Base-by-base conservation (phyloP, 1,140 invertebrate genomes). In the Ridgeia piscesae region DNA sequence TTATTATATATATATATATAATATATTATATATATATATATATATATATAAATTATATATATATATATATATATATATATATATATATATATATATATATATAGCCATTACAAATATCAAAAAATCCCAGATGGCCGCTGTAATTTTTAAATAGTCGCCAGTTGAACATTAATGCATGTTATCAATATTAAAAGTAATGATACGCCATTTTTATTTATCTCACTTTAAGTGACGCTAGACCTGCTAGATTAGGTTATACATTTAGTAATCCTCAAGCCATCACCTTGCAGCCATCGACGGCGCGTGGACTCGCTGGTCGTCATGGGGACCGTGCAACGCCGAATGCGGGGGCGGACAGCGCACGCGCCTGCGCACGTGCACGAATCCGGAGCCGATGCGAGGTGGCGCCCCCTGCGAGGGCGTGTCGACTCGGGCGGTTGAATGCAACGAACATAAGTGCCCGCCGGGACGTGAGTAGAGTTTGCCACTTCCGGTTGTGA, bases 371-470 rank as follows among this genome's bases (percentile, higher is more conserved):
- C 89, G 89, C 34, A 35, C 34, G 89, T 90, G 89, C 89, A 42
- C 89, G 31, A 34, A 8, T 21, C 89, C 89, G 8, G 6, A 90
- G n/a, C 6, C 89, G 34, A 8, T 31, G n/a, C 6, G 14, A 34
- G 89, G 89, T 42, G 89, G 89, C 34, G 89, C 89, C 14, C 11
- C 89, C 89, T 90, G 89, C 31, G 21, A 2, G 1, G 89, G 89
- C 31, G n/a, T 34, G 34, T 35, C 33, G 35, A 89, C 89, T 88
- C 94, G 95, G 48, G 93, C 92, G 9, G 93, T 94, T 42, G 14
- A 89, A 0, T 96, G 96, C 93, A 95, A 96, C 91, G 88, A 91
- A 33, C 93, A 94, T 31, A 42, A 92, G 0, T 96, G 96, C 94
- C 95, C 96, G 58, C 58, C 27, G 4, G 58, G 58, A 27, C 58